Evolutionary conservation across 1,140 invertebrate genomes (phyloP).

Genomic region (Lordiphosa stackelbergi): DNA sequence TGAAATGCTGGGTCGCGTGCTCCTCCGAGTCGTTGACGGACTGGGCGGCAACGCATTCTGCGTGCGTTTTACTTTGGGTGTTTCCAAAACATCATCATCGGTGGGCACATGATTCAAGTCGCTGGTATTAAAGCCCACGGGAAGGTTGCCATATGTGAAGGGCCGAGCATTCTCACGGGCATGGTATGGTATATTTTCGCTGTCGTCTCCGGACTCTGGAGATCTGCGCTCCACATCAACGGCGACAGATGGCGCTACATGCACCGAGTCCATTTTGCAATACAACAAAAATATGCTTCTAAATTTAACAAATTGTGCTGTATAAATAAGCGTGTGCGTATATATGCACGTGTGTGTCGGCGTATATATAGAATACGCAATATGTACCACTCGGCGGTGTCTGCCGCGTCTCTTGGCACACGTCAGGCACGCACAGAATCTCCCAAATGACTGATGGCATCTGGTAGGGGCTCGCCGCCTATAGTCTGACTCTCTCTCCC

Average conservation of each 20-base stretch:
- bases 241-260: constrained; percentile 12
- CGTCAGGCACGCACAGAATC: constrained; percentile 12
- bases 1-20: constrained; percentile 36
- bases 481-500: not conserved
- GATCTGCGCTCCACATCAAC: not conserved
- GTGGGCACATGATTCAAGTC: constrained; percentile 34
- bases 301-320: constrained; percentile 9
- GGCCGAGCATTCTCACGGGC: constrained; percentile 85
- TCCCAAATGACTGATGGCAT: constrained; percentile 9
- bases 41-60: constrained; percentile 6
- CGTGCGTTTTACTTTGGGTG: not conserved
- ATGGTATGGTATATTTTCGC: constrained; percentile 84
- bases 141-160: constrained; percentile 83
- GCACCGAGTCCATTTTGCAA: constrained; percentile 11
- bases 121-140: constrained; percentile 36
- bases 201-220: constrained; percentile 25
- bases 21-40: constrained; percentile 30
- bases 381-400: not conserved
- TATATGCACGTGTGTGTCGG: constrained; percentile 8
- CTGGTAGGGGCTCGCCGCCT: constrained; percentile 5
- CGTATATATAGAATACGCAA: not conserved
- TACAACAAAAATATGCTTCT: constrained; percentile 7
- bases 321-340: constrained; percentile 7
- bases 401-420: constrained; percentile 7
- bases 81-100: constrained; percentile 4